phyloP scores from a whole-genome alignment of 1,140 invertebrate genomes.

The Zaprionus nigranus region DNA sequence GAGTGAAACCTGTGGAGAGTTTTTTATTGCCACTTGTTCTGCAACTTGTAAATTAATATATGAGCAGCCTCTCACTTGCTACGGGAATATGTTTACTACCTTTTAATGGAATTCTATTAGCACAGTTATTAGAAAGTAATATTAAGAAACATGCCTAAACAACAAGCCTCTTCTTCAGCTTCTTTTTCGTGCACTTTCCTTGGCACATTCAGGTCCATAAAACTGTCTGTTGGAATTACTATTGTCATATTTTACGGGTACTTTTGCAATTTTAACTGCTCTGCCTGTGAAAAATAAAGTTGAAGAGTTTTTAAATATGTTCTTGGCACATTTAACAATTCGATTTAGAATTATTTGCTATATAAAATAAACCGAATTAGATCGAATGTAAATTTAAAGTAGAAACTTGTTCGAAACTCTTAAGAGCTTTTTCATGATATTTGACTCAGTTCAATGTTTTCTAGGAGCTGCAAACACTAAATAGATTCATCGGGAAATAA shows the following conservation, averaged over 20 bases:
- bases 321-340: background rate
- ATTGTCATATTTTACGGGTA: background rate
- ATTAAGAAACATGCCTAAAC: background rate
- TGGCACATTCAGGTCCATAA: background rate
- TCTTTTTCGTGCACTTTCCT: background rate
- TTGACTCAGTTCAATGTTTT: no score
- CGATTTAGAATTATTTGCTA: background rate
- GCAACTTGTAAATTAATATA: background rate
- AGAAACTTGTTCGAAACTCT: background rate
- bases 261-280: background rate
- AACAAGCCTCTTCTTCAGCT: background rate
- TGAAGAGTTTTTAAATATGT: background rate
- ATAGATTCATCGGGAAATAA: no score
- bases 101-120: background rate
- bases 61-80: background rate
- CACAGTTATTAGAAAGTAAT: background rate
- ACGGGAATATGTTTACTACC: background rate
- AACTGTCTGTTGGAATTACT: background rate
- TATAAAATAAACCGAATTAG: no score
- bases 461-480: no score
- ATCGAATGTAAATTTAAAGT: no score
- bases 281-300: background rate
- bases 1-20: no score
- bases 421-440: no score
- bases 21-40: background rate